Conservation (phyloP, 1,140 invertebrate genomes). For the Spodoptera frugiperda region DNA sequence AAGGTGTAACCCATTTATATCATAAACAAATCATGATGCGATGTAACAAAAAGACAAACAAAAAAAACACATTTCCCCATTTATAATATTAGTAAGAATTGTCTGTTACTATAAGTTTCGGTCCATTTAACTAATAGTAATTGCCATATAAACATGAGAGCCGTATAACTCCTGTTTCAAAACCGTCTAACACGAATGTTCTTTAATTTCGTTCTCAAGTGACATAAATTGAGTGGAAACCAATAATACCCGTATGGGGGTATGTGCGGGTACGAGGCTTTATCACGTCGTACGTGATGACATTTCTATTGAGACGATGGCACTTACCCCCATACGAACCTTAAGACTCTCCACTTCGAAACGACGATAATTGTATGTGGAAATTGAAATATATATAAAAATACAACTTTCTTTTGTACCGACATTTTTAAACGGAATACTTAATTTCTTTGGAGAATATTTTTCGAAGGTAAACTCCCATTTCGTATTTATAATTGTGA, state of each 20-base stretch:
- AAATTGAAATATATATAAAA: conserved; percentile 52
- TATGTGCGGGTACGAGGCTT: conserved; percentile 27
- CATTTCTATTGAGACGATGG: conserved; percentile 54
- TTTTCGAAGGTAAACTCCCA: background rate
- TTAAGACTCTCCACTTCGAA: conserved; percentile 52
- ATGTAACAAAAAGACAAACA: too few species aligned
- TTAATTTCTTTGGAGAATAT: conserved; percentile 24
- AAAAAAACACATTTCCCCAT: too few species aligned
- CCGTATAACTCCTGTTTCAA: background rate
- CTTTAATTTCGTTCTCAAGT: conserved; percentile 31
- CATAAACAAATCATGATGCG: too few species aligned
- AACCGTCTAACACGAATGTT: conserved; percentile 5
- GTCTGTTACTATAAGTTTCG: too few species aligned
- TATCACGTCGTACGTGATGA: conserved; percentile 50
- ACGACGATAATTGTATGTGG: conserved; percentile 56
- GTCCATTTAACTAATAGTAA: too few species aligned
- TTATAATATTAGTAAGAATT: too few species aligned
- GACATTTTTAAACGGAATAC: conserved; percentile 12
- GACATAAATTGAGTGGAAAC: conserved; percentile 46
- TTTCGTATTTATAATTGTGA: too few species aligned
- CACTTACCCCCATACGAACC: conserved; percentile 48
- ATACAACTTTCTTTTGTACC: conserved; percentile 46
- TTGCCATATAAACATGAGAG: background rate
- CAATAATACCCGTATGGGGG: conserved; percentile 34
- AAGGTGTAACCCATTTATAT: too few species aligned